Evolutionary conservation across 2,888 invertebrate species (phyloP), one percentile per base, ranked within the genome.

Genomic region (Caenorhabditis japonica): DNA sequence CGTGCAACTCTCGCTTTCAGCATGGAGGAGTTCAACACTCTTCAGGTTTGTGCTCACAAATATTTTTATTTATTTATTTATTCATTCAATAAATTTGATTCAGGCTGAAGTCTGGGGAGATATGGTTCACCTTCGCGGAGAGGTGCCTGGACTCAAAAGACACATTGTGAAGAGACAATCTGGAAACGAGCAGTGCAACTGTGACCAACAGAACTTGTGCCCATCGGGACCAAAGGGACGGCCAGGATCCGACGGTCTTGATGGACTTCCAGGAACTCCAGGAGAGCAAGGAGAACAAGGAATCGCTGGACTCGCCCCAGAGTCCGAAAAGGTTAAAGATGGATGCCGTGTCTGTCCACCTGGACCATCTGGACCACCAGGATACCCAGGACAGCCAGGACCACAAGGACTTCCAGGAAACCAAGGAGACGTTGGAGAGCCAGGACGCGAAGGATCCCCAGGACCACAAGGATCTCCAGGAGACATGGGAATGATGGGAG

Each of bases 391-490:
- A 60, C 76, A 81, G 30, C 68, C 76, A 47, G 86, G 86, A 61
- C 83, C 85, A 56, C 84, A 83, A 61, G 87, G 87, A 51, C 76
- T 82, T 27, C 83, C 84, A 51, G 49, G 91, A 91, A 33, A 64
- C 36, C 69, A 68, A 15, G 80, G 80, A 72, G 70, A 66, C 0
- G 34, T 23, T n/a, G 80, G 80, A 69, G 62, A 64, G 19, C 34
- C 47, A 12, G 43, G 91, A 91, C 72, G 74, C 43, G 69, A 59
- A 91, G 49, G 91, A 91, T 30, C 69, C 5, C 55, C 70, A 41
- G 80, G 80, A 61, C 71, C 71, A 30, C 66, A 62, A 30, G 80
- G 80, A 74, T 70, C 75, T 19, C 68, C 66, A 59, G 80, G 80
- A 72, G 74, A 68, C 46, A 72, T 76, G 75, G 43, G 91, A 91